Conservation (phyloP, 2,113 vertebrate species). For the Lucifuga dentata region DNA sequence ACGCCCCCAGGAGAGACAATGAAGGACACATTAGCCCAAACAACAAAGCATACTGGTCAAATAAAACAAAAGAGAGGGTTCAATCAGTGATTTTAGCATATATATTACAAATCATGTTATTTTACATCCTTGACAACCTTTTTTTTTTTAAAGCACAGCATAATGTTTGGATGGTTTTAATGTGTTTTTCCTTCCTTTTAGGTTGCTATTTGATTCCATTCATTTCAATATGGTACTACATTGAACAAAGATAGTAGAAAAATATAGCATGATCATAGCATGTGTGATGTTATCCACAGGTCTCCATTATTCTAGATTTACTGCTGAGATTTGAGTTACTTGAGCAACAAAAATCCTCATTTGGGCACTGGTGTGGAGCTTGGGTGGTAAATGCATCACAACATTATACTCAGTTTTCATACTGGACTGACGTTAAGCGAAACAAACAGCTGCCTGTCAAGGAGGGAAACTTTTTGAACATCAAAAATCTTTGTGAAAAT, state of each 20-base stretch:
- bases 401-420: background rate
- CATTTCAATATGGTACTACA: background rate
- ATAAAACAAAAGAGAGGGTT: constrained; percentile 17
- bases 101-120: too few species aligned
- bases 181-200: background rate
- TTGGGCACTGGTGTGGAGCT: background rate
- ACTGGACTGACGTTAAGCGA: background rate
- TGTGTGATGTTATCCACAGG: too few species aligned
- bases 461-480: background rate
- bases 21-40: constrained; percentile 20
- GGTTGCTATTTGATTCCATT: background rate
- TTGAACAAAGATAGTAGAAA: background rate
- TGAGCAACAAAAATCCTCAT: constrained; percentile 1
- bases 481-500: too few species aligned
- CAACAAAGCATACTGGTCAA: constrained; percentile 14
- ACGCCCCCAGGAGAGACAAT: constrained; percentile 27
- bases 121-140: too few species aligned
- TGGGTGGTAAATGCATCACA: too few species aligned
- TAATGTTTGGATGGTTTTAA: too few species aligned
- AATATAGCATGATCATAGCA: background rate
- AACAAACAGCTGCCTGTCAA: background rate
- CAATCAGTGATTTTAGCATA: too few species aligned
- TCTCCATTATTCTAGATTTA: background rate
- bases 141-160: too few species aligned
- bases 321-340: background rate